Percentiles rank a stretch among this genome's conserved stretches.
These are phyloP conservation scores for Heteronetta atricapilla DNA, from an alignment of 2,113 vertebrate species.

Conservation along the genomic window DNA sequence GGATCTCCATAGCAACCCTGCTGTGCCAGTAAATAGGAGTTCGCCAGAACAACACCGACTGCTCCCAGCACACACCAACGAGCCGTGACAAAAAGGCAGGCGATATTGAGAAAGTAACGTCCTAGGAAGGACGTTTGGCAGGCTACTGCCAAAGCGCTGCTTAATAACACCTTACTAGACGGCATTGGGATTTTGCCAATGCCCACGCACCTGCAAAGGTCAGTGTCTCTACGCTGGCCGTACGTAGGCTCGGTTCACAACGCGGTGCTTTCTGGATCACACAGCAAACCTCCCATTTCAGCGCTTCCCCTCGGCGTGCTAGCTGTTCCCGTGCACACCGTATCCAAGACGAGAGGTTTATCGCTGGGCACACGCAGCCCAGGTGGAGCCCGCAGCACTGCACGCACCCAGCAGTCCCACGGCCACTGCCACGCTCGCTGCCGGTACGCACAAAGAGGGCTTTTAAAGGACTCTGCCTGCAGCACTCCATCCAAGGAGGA, in stretches of 20 bases:
- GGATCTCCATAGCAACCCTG: slow-evolving; percentile 71
- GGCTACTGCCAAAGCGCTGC: rapidly evolving
- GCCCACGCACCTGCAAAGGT: neutral
- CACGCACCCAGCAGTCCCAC: rapidly evolving
- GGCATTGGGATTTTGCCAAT: rapidly evolving
- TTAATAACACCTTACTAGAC: neutral
- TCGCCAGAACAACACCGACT: slow-evolving; percentile 3
- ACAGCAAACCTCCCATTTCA: neutral
- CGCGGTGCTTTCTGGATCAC: rapidly evolving
- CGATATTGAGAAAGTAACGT: no score
- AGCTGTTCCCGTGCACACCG: neutral
- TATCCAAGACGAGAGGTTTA: neutral
- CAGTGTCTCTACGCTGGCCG: rapidly evolving
- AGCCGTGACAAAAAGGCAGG: no score
- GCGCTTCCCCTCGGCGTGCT: neutral
- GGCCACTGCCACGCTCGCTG: no score
- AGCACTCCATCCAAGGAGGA: neutral
- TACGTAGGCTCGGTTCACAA: neutral
- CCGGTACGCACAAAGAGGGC: no score
- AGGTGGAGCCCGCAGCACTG: rapidly evolving
- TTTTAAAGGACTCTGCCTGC: neutral
- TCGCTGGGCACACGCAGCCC: rapidly evolving
- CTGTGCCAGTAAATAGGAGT: slow-evolving; percentile 62
- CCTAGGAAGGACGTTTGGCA: no score
- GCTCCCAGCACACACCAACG: no score